Evolutionary conservation across 1,140 invertebrate genomes (phyloP).

Genomic region (Steinernema khuongi): DNA sequence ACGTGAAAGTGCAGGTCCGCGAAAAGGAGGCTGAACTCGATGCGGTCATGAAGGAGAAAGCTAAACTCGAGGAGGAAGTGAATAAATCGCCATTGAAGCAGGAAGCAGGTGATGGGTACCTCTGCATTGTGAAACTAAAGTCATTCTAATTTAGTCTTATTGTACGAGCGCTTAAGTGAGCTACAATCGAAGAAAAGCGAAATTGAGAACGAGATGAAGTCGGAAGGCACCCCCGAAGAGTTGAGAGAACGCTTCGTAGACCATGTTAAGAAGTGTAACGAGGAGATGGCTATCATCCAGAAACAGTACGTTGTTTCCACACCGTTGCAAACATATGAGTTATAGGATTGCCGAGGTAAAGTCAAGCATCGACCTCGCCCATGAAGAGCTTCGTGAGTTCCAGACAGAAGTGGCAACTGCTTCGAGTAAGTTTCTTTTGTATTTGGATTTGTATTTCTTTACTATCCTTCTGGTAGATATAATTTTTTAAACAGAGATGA

Average conservation of each 20-base stretch:
- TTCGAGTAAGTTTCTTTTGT: neutral
- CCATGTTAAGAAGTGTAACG: neutral
- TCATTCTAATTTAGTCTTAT: neutral
- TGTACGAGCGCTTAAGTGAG: neutral
- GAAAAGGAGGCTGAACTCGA: neutral
- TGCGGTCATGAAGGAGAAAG: neutral
- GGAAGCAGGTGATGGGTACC: neutral
- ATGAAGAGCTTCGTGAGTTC: conserved; percentile 7
- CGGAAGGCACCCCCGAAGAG: neutral
- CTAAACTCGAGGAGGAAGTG: neutral
- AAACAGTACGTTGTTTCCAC: neutral
- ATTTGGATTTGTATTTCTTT: neutral
- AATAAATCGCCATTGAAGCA: neutral
- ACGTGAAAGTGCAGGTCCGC: neutral
- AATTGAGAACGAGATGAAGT: neutral
- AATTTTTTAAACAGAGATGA: too few relatives aligned
- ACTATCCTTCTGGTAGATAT: too few relatives aligned
- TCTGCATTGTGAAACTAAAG: neutral
- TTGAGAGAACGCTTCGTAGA: neutral
- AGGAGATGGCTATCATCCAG: neutral
- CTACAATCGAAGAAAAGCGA: neutral
- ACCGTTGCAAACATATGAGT: neutral
- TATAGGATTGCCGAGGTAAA: neutral
- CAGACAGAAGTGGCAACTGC: neutral
- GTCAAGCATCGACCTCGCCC: neutral